phyloP scores from a whole-genome alignment of 2,113 vertebrate genomes.

The Nibea albiflora region DNA sequence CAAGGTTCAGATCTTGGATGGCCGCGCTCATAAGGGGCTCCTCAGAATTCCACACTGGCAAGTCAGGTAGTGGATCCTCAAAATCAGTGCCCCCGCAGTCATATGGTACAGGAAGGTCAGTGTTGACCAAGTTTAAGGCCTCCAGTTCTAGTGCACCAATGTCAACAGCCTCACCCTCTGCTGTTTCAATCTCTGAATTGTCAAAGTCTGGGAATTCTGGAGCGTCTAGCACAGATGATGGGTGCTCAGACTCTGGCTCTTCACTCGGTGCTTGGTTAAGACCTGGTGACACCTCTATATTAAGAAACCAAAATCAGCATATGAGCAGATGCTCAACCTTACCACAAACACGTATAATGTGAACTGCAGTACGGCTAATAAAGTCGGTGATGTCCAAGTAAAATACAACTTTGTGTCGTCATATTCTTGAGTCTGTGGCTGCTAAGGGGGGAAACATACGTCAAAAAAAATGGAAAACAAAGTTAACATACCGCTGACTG shows the following conservation, averaged over 20 bases:
- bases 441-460: background rate
- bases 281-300: conserved; percentile 45
- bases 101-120: conserved; percentile 15
- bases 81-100: background rate
- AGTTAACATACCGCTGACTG: conserved; percentile 27
- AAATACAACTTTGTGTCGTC: conserved; percentile 7
- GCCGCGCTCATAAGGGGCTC: conserved; percentile 11
- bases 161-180: conserved; percentile 58
- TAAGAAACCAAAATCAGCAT: conserved; percentile 46
- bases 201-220: conserved; percentile 80
- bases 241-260: conserved; percentile 21
- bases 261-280: conserved; percentile 15
- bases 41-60: conserved; percentile 20
- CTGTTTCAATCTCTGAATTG: conserved; percentile 57
- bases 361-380: conserved; percentile 29
- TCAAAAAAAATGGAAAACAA: background rate
- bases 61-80: conserved; percentile 34
- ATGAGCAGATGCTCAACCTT: conserved; percentile 36
- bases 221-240: conserved; percentile 52
- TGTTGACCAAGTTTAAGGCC: conserved; percentile 45
- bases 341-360: conserved; percentile 36
- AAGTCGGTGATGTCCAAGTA: conserved; percentile 21
- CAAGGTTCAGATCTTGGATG: conserved; percentile 56
- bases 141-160: conserved; percentile 67
- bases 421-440: conserved; percentile 4